phyloP scores from a whole-genome alignment of 2,797 vertebrate species.

The Coregonus ussuriensis region DNA sequence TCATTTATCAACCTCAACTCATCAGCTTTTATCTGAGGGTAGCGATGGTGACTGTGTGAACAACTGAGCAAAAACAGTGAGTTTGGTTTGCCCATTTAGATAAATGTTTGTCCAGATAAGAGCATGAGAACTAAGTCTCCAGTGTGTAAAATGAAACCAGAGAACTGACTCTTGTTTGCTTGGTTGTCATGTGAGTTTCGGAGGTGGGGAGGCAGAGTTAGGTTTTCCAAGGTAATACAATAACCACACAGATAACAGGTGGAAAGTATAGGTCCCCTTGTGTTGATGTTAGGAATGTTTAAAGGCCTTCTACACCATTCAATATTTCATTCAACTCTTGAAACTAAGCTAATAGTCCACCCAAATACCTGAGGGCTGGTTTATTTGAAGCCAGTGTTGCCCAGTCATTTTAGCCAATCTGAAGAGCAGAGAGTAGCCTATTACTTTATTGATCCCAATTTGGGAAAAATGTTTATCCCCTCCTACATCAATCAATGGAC shows the following conservation, averaged over 20 bases:
- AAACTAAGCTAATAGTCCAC: neutral
- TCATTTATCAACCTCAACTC: neutral
- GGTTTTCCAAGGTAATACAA: neutral
- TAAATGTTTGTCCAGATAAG: slow-evolving; percentile 1
- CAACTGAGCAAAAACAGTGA: neutral
- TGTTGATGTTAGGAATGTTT: neutral
- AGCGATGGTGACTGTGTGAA: neutral
- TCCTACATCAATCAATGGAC: no score
- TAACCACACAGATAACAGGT: neutral
- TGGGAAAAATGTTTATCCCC: no score
- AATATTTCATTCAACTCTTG: neutral
- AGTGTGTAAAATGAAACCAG: slow-evolving; percentile 51
- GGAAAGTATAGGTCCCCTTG: neutral
- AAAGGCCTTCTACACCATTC: neutral
- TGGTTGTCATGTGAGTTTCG: slow-evolving; percentile 48
- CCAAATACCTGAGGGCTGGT: neutral
- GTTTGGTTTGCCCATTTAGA: slow-evolving; percentile 16
- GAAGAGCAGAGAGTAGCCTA: no score
- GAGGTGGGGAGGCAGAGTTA: neutral
- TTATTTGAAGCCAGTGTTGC: neutral
- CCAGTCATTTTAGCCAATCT: no score
- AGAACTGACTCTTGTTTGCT: slow-evolving; percentile 46
- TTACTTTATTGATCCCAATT: no score
- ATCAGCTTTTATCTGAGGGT: neutral
- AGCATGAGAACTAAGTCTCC: slow-evolving; percentile 7